Base-by-base conservation (phyloP, 2,888 invertebrate genomes). In the Alsophila aescularia region DNA sequence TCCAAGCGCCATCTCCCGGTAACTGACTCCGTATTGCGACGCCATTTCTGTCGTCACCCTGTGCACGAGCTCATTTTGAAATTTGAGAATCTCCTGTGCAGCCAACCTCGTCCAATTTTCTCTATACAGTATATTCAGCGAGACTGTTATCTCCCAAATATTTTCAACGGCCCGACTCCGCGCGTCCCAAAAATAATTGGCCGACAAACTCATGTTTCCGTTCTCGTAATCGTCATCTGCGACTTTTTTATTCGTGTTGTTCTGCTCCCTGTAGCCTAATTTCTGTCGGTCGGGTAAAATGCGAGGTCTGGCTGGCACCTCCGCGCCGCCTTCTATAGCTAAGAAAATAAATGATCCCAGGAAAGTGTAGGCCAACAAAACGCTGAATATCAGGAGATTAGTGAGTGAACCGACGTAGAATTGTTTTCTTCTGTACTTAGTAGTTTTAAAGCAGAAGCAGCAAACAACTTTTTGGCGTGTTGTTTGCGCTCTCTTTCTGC, bases 131-230 rank as follows among this genome's bases (percentile, higher is more conserved):
- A 98, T 96, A 88, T 98, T 98, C 67, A 97, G 88, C 58, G 95
- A 95, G 64, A 96, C 95, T 2, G 98, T 98, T 62, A 97, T 96
- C 81, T 97, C 96, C 98, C 98, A 98, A 76, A 98, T 96, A 83
- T 96, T 96, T 86, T 96, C 96, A 41, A 97, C 96, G 10, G 96
- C 96, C 73, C 80, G 79, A 62, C 84, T 91, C 58, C 91, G 79
- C 2, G 90, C 91, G 54, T 91, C 91, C 90, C 91, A 91, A 68
- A 91, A 91, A 75, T 89, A 89, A 77, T 89, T 91, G 36, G 88
- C 84, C 39, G 91, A 89, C 64, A 90, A 70, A 29, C 85, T 86
- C 59, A 86, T 68, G 72, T 90, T 91, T 36, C 81, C 81, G 62
- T 82, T 79, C 64, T 90, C 87, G 58, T 79, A 78, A 59, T 87